Evolutionary conservation across 92 coral and sea anemone species (phyloP).

Genomic region (Zoanthus solanderi): DNA sequence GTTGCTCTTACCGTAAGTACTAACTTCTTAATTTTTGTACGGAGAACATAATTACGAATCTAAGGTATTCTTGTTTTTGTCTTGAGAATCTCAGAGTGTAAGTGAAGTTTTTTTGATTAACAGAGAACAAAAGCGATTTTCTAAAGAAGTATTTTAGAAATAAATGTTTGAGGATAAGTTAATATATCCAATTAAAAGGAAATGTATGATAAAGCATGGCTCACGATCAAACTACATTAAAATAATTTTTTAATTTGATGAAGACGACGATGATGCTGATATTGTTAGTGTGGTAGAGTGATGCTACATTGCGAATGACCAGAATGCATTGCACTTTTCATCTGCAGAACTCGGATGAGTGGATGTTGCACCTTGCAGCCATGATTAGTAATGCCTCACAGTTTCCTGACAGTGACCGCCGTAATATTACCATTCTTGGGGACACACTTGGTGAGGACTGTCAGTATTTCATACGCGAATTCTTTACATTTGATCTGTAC

Average conservation of each 20-base stretch:
- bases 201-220: too few relatives aligned
- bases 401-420: slow-evolving; percentile 57
- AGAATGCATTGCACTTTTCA: neutral
- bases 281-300: neutral
- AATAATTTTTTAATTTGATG: neutral
- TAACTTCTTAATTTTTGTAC: neutral
- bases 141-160: too few relatives aligned
- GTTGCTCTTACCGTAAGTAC: slow-evolving; percentile 36
- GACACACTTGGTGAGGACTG: slow-evolving; percentile 31
- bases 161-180: too few relatives aligned
- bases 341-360: slow-evolving; percentile 68
- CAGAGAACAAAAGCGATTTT: too few relatives aligned
- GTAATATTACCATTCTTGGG: slow-evolving; percentile 27
- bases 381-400: slow-evolving; percentile 93
- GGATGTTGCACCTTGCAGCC: slow-evolving; percentile 91
- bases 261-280: neutral
- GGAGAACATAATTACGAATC: neutral
- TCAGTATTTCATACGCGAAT: too few relatives aligned
- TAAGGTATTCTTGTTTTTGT: neutral
- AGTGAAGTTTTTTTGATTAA: too few relatives aligned
- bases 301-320: too few relatives aligned
- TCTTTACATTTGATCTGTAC: too few relatives aligned
- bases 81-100: neutral
- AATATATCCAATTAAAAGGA: too few relatives aligned
- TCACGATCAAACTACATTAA: too few relatives aligned